Evolutionary conservation across 2,113 vertebrate species (phyloP), one percentile per base, ranked within the genome.

Genomic region (Caloenas nicobarica): DNA sequence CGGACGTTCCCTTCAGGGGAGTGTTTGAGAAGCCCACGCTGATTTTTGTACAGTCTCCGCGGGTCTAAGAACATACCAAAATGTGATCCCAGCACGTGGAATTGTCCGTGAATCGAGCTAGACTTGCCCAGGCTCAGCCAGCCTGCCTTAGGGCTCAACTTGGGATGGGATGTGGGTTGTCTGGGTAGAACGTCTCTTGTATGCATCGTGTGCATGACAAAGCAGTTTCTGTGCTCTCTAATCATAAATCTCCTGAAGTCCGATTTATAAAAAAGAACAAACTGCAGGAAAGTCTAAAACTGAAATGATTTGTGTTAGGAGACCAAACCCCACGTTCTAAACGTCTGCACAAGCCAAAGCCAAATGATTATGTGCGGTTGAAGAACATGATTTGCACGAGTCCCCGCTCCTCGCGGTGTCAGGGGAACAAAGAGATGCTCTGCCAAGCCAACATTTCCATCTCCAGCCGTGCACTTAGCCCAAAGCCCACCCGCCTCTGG

Each of bases 391-490:
- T 96, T 91, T 95, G 93, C 93, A 60, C 88, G 86, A 88, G 86
- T 74, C 91, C 74, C 91, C 72, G 12, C 95, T 94, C 92, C 78
- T 84, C 40, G 1, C 69, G 19, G 81, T 79, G 38, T 74, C 90
- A 22, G 1, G 1, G 92, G 93, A 96, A 95, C 94, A 97, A 97
- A 97, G 96, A 95, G 93, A 91, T 93, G 95, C 96, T 96, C 89
- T 73, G 71, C 91, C 92, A 79, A 94, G 93, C 91, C 96, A 93
- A 86, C 83, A 74, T 89, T 91, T 72, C 17, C 31, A 22, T 38
- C 34, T 84, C 95, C 89, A 82, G 15, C 90, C 34, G 93, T 50
- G 94, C 95, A 88, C 80, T 94, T 91, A 93, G 9, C 95, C 88
- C 94, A 78, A 54, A 93, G 89, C 96, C 96, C 93, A 91, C 96